phyloP scores from a whole-genome alignment of 2,797 vertebrate species.

The Eulemur rubriventer region DNA sequence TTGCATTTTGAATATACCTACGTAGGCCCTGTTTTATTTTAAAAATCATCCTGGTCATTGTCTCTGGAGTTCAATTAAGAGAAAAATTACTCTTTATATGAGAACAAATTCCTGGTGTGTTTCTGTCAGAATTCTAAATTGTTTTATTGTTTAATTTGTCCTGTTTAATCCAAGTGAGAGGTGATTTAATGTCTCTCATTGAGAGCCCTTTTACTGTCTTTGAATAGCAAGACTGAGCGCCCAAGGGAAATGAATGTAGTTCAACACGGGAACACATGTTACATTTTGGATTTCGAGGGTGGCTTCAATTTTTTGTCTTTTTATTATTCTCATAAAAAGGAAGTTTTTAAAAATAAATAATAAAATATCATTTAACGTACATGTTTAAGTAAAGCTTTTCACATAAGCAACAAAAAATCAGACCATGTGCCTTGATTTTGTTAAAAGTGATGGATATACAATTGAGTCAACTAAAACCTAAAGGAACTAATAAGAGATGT shows the following conservation, averaged over 20 bases:
- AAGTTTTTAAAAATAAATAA: conserved; percentile 7
- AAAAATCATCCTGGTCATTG: not conserved
- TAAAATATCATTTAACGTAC: not conserved
- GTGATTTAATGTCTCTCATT: not conserved
- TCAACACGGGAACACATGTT: not conserved
- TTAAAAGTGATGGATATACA: not conserved
- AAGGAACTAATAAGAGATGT: not conserved
- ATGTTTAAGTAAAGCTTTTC: not conserved
- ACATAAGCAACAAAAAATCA: not conserved
- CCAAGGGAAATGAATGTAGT: not conserved
- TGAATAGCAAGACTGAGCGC: not conserved
- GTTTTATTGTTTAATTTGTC: conserved; percentile 9
- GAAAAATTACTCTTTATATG: not conserved
- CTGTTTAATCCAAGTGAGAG: not conserved
- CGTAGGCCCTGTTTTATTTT: not conserved
- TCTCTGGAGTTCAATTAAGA: conserved; percentile 5
- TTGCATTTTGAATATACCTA: not conserved
- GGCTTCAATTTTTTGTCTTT: not conserved
- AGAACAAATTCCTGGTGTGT: not conserved
- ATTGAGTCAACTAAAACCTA: conserved; percentile 29
- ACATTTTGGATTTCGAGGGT: conserved; percentile 22
- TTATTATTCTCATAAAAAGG: not conserved
- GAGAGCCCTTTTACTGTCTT: not conserved
- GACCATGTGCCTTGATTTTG: not conserved
- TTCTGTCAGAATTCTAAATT: conserved; percentile 26